Percentiles rank a stretch among this genome's conserved stretches.
These are phyloP conservation scores for Anomalospiza imberbis DNA, from an alignment of 2,797 vertebrate genomes.

Conservation along the genomic window DNA sequence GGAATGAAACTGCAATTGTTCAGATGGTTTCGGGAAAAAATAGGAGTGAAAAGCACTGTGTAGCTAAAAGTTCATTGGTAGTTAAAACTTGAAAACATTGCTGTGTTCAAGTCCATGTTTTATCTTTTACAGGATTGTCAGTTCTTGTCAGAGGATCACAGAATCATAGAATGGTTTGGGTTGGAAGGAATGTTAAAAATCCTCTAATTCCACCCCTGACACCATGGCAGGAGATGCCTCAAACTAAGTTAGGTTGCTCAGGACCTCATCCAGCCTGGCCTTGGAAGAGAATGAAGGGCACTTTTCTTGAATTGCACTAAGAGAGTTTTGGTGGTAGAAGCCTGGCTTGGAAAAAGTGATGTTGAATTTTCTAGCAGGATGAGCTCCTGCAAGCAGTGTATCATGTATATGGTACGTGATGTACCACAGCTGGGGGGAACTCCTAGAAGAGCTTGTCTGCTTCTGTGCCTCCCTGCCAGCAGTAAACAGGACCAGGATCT, in stretches of 20 bases:
- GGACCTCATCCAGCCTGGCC: background rate
- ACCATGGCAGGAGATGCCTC: background rate
- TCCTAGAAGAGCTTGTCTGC: background rate
- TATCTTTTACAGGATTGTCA: background rate
- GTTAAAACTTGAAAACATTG: background rate
- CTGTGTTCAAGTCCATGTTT: background rate
- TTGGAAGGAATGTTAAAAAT: background rate
- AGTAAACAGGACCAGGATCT: background rate
- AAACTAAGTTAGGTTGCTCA: background rate
- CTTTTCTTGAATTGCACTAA: background rate
- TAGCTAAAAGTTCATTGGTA: background rate
- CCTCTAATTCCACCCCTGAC: background rate
- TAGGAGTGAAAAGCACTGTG: background rate
- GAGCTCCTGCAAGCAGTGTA: background rate
- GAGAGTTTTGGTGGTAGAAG: background rate
- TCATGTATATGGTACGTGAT: accelerated
- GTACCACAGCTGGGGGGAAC: background rate
- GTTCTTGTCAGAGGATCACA: background rate
- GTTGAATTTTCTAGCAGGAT: background rate
- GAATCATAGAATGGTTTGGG: background rate
- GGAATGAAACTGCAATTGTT: background rate
- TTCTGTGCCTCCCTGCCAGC: background rate
- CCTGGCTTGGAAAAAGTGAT: background rate
- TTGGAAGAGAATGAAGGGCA: background rate
- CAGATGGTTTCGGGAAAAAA: background rate